Conservation (phyloP, 1,140 invertebrate genomes). For the Goniozus legneri region DNA sequence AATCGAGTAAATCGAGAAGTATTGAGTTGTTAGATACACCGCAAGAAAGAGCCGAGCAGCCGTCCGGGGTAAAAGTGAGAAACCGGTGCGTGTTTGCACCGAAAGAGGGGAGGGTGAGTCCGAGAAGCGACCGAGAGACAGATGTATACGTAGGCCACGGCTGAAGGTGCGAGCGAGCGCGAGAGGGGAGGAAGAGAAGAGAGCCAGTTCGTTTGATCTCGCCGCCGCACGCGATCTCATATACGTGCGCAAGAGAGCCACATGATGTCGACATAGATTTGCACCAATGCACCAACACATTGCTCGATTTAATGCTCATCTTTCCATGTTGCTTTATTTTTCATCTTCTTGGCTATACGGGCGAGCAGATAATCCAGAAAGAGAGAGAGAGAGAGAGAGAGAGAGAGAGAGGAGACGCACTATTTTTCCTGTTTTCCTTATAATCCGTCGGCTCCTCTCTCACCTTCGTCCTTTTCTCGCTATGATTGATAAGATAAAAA, state of each 20-base stretch:
- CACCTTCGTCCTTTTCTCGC: too few relatives aligned
- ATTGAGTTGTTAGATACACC: neutral
- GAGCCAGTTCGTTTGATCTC: conserved; percentile 43
- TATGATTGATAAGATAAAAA: too few relatives aligned
- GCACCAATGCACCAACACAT: conserved; percentile 40
- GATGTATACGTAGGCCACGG: neutral
- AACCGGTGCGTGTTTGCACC: neutral
- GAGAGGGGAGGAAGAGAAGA: conserved; percentile 1
- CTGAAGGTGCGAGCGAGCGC: neutral
- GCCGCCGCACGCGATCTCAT: conserved; percentile 51
- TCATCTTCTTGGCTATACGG: neutral
- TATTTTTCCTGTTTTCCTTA: neutral
- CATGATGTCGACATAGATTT: conserved; percentile 18
- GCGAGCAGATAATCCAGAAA: neutral
- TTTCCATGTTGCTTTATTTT: conserved; percentile 5
- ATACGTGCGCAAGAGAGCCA: conserved; percentile 27
- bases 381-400: conserved; percentile 9
- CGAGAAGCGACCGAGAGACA: neutral
- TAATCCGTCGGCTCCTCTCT: neutral
- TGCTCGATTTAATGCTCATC: conserved; percentile 39
- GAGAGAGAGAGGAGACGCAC: conserved; percentile 4
- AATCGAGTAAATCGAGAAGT: too few relatives aligned
- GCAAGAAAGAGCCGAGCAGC: neutral
- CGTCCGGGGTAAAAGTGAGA: neutral
- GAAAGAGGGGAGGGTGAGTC: neutral